phyloP scores from a whole-genome alignment of 1,140 invertebrate genomes.

The Hypsibius dujardini region DNA sequence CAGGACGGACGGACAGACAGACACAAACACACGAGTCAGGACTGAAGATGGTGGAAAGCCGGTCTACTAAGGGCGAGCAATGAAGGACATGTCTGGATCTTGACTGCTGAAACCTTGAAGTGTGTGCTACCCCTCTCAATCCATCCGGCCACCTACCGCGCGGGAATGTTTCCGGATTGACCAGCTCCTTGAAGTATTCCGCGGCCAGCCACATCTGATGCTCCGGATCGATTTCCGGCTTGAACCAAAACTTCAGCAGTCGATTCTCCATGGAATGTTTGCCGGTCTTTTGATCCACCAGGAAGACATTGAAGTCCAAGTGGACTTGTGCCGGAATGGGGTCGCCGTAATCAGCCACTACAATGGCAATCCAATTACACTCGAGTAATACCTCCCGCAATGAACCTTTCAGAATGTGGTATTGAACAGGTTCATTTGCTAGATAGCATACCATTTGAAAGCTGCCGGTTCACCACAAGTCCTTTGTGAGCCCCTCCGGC shows the following conservation, averaged over 20 bases:
- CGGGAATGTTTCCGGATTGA: constrained; percentile 80
- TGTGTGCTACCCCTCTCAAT: no score
- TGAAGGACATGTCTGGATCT: no score
- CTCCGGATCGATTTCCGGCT: constrained; percentile 45
- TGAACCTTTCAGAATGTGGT: no score
- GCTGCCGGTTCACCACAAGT: constrained; percentile 61
- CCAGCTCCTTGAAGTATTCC: constrained; percentile 85
- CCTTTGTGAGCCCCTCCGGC: constrained; percentile 83
- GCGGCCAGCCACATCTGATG: constrained; percentile 67
- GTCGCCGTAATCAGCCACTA: constrained; percentile 11
- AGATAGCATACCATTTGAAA: constrained; percentile 12
- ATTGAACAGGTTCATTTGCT: no score
- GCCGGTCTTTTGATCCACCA: constrained; percentile 44
- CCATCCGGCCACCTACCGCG: no score
- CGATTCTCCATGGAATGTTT: constrained; percentile 47
- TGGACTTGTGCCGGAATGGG: constrained; percentile 42
- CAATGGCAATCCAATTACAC: neutral
- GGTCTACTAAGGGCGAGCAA: no score
- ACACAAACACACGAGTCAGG: no score
- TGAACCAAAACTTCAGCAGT: constrained; percentile 79
- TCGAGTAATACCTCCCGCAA: neutral
- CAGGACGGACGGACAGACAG: no score
- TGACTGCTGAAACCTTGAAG: no score
- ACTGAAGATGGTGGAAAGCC: no score
- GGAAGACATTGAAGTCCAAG: constrained; percentile 68